Evolutionary conservation across 2,113 vertebrate species (phyloP), one percentile per base, ranked within the genome.

Genomic region (Puntigrus tetrazona): DNA sequence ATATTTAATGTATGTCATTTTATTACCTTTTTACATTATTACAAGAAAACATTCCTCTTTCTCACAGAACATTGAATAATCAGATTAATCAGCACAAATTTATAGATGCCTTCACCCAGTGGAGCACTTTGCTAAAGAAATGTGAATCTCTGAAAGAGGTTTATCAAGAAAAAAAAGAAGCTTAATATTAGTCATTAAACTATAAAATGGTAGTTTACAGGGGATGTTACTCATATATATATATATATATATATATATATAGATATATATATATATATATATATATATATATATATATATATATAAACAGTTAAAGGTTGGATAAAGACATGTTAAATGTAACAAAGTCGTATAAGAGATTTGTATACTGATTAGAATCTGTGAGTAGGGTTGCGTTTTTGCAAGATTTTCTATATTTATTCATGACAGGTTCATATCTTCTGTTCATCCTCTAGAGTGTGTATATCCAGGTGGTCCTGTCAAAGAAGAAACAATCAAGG

Each of bases 401-500:
- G 36, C n/a, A 25, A 36, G 5, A 36, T 77, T 36, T n/a, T 57
- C 31, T 25, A 25, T 55, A n/a, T 78, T 43, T 79, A 43, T 67
- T 29, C 9, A 7, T 47, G 59, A 34, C 27, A 55, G 4, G 25
- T 25, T 52, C 5, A 81, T 67, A 22, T 38, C 34, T 47, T 50
- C 1, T 34, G 0, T 4, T 29, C 9, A 22, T 50, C 55, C 20
- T 31, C 27, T 82, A n/a, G n/a, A n/a, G n/a, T 8, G 11, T 74
- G 20, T 50, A 5, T 72, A 11, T 82, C 14, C 55, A 86, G 87
- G 82, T 67, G 78, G 73, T 22, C 22, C 27, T 4, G 8, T 69
- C 29, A 86, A 88, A 69, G n/a, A 96, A 88, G 89, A 98, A 97
- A 73, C 97, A 99, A 84, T 93, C 92, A 45, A 94, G 96, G 79